phyloP scores from a whole-genome alignment of 1,140 invertebrate species.

The Colletes latitarsis region DNA sequence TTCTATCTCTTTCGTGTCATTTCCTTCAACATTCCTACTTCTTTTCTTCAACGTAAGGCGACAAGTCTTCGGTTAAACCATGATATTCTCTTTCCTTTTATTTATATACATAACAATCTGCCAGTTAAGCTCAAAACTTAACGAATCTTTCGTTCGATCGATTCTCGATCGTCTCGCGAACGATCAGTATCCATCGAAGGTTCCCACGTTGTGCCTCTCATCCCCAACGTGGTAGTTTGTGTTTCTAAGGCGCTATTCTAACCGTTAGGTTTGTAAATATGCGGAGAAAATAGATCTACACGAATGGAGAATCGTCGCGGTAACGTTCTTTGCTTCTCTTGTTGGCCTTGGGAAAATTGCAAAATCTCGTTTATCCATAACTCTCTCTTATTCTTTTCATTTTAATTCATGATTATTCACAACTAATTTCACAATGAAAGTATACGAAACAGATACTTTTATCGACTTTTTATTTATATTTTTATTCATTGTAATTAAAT shows the following conservation, averaged over 20 bases:
- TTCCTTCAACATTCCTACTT: too few relatives aligned
- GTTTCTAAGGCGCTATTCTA: conserved; percentile 55
- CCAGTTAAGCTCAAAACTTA: not conserved
- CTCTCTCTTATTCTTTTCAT: not conserved
- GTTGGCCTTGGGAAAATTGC: not conserved
- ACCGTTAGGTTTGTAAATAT: conserved; percentile 48
- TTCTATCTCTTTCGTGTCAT: too few relatives aligned
- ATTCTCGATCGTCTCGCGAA: not conserved
- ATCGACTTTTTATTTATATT: too few relatives aligned
- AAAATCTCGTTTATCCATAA: conserved; percentile 7
- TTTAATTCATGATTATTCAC: not conserved
- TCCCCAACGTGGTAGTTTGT: conserved; percentile 38
- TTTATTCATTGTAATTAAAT: too few relatives aligned
- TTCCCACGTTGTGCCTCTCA: not conserved
- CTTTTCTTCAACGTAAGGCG: too few relatives aligned
- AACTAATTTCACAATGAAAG: not conserved
- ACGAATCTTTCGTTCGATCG: not conserved
- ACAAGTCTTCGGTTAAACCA: too few relatives aligned
- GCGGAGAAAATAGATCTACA: conserved; percentile 59
- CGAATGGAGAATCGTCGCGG: not conserved
- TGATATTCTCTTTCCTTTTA: not conserved
- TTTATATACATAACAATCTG: not conserved
- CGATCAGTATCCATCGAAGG: not conserved
- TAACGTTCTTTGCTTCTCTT: not conserved
- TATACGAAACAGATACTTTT: too few relatives aligned